phyloP scores from a whole-genome alignment of 2,797 vertebrate genomes.

The Sebastes matsubarae region DNA sequence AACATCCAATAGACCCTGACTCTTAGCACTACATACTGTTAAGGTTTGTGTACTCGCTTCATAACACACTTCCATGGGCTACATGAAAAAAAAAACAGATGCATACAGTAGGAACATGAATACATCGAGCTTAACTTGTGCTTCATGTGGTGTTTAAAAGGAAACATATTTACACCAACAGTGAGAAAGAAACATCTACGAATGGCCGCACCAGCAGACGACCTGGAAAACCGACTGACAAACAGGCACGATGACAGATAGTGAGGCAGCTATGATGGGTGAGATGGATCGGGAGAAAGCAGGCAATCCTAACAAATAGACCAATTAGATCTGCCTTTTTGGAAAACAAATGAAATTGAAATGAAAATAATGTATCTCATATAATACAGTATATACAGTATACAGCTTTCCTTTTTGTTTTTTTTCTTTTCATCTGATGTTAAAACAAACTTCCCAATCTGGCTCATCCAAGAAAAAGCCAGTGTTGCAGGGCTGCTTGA shows the following conservation, averaged over 20 bases:
- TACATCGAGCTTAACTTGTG: not conserved
- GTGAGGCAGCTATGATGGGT: not conserved
- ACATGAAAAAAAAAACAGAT: not conserved
- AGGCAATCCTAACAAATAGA: not conserved
- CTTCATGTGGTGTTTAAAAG: not conserved
- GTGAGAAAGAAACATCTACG: not conserved
- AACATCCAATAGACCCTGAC: conserved; percentile 1
- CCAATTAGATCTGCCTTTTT: not conserved
- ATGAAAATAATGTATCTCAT: not conserved
- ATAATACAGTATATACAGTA: not conserved
- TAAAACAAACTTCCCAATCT: not conserved
- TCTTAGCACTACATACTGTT: not conserved
- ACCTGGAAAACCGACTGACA: not conserved
- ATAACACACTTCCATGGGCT: not conserved
- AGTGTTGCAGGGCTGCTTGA: no score
- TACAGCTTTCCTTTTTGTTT: not conserved
- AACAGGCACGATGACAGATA: not conserved
- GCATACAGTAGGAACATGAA: not conserved
- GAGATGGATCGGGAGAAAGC: not conserved
- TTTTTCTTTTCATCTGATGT: not conserved
- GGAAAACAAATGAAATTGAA: not conserved
- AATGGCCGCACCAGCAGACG: not conserved
- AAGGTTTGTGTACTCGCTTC: not conserved
- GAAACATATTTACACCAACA: not conserved
- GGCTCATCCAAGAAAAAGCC: not conserved